These are phyloP conservation scores for Alectoris magna DNA, from an alignment of 2,797 vertebrate species.

Conservation along the genomic window DNA sequence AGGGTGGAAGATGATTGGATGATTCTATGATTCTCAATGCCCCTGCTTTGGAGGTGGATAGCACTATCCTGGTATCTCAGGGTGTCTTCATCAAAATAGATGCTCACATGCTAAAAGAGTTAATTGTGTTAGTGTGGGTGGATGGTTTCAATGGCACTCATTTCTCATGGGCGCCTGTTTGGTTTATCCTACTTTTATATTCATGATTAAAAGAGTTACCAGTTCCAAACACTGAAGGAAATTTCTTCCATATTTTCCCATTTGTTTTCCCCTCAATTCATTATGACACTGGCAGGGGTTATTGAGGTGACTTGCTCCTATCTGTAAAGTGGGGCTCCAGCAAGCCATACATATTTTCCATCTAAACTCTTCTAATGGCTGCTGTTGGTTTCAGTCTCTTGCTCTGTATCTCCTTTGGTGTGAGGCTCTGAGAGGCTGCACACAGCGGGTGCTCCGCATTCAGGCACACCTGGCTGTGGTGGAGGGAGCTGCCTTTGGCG, in stretches of 20 bases:
- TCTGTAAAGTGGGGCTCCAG: background rate
- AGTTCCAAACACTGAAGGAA: background rate
- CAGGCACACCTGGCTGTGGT: background rate
- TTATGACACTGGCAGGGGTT: background rate
- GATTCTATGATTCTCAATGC: background rate
- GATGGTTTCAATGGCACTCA: conserved; percentile 48
- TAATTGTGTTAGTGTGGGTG: conserved; percentile 43
- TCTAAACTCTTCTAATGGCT: background rate
- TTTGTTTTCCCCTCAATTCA: conserved; percentile 1
- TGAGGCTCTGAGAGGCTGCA: background rate
- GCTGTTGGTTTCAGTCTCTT: background rate
- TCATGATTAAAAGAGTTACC: background rate
- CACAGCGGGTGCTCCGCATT: background rate
- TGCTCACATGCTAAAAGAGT: conserved; percentile 30
- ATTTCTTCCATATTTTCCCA: conserved; percentile 15
- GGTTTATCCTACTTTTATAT: conserved; percentile 13
- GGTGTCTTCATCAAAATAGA: conserved; percentile 38
- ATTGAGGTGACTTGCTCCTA: background rate
- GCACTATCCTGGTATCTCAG: background rate
- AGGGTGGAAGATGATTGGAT: background rate
- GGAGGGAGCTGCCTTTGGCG: background rate
- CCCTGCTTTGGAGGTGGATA: conserved; percentile 41
- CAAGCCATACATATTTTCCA: background rate
- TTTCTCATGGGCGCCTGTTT: conserved; percentile 48
- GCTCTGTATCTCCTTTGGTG: background rate